Percentiles rank a stretch among this genome's conserved stretches.
These are phyloP conservation scores for Agonopterix subpropinquella DNA, from an alignment of 2,888 invertebrate species.

Conservation along the genomic window DNA sequence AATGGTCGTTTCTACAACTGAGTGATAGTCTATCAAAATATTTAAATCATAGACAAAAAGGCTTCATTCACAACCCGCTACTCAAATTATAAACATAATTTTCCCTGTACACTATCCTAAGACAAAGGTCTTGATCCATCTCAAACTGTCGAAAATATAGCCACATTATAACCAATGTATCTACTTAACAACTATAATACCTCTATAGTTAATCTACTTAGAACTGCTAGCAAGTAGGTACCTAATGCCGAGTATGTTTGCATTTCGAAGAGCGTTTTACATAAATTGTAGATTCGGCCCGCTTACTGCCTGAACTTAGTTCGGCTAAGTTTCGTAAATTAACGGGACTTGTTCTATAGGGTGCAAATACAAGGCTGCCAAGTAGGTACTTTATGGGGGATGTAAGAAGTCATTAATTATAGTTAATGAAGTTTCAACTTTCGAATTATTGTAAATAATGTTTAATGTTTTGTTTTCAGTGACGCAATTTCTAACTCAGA, in stretches of 20 bases:
- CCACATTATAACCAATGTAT: not conserved
- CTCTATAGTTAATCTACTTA: constrained; percentile 58
- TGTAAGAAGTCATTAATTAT: too few species aligned
- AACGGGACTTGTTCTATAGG: not conserved
- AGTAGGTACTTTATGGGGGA: not conserved
- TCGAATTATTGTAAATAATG: too few species aligned
- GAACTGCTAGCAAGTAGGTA: constrained; percentile 16
- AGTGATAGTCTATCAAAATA: too few species aligned
- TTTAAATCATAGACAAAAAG: too few species aligned
- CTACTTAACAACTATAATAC: constrained; percentile 8
- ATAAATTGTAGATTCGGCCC: constrained; percentile 59
- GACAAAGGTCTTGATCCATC: too few species aligned
- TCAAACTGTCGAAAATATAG: not conserved
- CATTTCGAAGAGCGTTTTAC: constrained; percentile 50
- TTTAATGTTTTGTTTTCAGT: too few species aligned
- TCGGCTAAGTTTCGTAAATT: not conserved
- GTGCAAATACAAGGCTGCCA: not conserved
- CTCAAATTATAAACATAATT: too few species aligned
- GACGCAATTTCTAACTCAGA: too few species aligned
- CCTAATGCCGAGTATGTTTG: constrained; percentile 47
- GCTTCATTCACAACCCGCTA: too few species aligned
- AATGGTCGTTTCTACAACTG: too few species aligned
- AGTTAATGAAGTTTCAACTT: too few species aligned
- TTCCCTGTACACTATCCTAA: too few species aligned
- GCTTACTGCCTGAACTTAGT: constrained; percentile 5